Evolutionary conservation across 2,888 invertebrate species (phyloP).

Genomic region (Heteromurus nitidus): DNA sequence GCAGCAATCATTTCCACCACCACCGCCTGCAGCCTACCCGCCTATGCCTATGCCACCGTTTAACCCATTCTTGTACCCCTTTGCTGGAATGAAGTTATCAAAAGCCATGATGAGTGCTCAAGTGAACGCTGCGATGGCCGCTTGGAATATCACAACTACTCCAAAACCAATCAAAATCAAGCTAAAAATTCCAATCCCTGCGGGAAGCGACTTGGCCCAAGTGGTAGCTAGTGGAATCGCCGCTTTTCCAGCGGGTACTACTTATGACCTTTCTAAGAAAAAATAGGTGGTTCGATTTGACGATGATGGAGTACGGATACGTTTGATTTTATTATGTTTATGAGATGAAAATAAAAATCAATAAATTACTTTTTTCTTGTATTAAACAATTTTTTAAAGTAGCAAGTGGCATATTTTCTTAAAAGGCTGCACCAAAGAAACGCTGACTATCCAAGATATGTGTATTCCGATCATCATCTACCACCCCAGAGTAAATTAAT

Average conservation of each 20-base stretch:
- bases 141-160: constrained; percentile 65
- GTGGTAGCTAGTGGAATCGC: constrained; percentile 49
- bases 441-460: too few species aligned
- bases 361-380: too few species aligned
- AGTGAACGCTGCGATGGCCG: constrained; percentile 58
- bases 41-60: neutral
- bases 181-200: constrained; percentile 65
- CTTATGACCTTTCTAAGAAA: constrained; percentile 51
- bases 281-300: too few species aligned
- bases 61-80: constrained; percentile 44
- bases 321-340: too few species aligned
- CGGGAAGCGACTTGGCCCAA: constrained; percentile 50
- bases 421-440: too few species aligned
- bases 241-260: constrained; percentile 55
- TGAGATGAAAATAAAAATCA: too few species aligned
- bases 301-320: too few species aligned
- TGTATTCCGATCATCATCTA: too few species aligned
- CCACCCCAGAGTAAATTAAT: too few species aligned
- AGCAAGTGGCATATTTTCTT: too few species aligned
- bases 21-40: neutral
- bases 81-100: constrained; percentile 59
- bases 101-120: constrained; percentile 62
- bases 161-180: constrained; percentile 66
- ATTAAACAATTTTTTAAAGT: too few species aligned
- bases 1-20: neutral